Base-by-base conservation (phyloP, 2,888 invertebrate species). In the Orthosia gracilis region DNA sequence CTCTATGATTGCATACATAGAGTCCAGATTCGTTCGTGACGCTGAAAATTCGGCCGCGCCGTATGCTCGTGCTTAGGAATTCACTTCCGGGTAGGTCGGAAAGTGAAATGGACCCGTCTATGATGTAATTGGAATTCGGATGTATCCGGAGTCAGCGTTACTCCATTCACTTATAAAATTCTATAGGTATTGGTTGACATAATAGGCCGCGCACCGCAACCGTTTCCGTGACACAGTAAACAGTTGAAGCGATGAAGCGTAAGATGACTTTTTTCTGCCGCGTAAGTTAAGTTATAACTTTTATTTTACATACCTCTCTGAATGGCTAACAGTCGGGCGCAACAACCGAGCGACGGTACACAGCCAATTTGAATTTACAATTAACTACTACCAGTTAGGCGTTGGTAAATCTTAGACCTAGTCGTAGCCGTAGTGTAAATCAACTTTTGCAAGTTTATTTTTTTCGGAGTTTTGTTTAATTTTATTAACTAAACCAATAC, bases 51-150 rank as follows among this genome's bases (percentile, higher is more conserved):
- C 90, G 94, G 93, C 91, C 92, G 96, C 92, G 93, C 95, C 88
- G 95, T 96, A 96, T 96, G 96, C 94, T 94, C 93, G 92, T 92
- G 95, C 96, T 96, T 94, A 96, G 96, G 96, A 96, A 96, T 96
- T 96, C 95, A 96, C 95, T 96, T 96, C 96, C 96, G 96, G 96
- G 96, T 96, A 94, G 94, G 94, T 95, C 96, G 96, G 94, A 96
- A 96, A 96, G 96, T 96, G 96, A 96, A 96, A 96, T 96, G 96
- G 96, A 93, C 95, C 95, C 94, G 95, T 96, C 96, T 94, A 94
- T 96, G 96, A 96, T 96, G 96, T 95, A 96, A 96, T 96, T 94
- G 96, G 96, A 96, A 96, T 96, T 96, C 94, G 95, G 96, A 96
- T 96, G 93, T 96, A 95, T 96, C 96, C 96, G 96, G 95, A 95